Percentiles rank a stretch among this genome's conserved stretches.
Conservation (phyloP, 2,888 invertebrate genomes). For the Dioctria rufipes region DNA sequence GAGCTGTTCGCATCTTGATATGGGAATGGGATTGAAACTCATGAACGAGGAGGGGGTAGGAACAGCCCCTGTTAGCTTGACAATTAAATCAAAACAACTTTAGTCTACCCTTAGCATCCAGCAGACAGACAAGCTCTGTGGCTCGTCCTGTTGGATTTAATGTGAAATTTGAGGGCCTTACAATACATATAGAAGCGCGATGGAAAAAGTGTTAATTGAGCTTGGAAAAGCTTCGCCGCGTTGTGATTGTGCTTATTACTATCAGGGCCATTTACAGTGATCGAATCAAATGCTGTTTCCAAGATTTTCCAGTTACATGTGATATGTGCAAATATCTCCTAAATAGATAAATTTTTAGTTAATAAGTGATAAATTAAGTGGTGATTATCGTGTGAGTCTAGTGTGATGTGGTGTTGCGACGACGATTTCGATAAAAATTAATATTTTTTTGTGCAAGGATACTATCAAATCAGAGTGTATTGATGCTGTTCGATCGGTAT, state of each 20-base stretch:
- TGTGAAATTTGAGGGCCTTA: constrained; percentile 15
- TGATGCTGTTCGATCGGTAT: constrained; percentile 70
- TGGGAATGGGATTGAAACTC: not conserved
- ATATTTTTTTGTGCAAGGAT: constrained; percentile 32
- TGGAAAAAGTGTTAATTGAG: constrained; percentile 2
- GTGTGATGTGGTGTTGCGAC: constrained; percentile 10
- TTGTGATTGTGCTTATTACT: constrained; percentile 9
- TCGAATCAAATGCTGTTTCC: not conserved
- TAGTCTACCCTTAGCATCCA: constrained; percentile 55
- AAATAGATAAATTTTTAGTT: constrained; percentile 11
- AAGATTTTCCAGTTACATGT: constrained; percentile 11
- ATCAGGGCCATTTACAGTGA: not conserved
- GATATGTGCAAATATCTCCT: constrained; percentile 40
- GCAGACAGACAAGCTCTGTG: constrained; percentile 47
- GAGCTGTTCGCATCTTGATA: not conserved
- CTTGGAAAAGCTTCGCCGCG: not conserved
- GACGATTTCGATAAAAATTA: not conserved
- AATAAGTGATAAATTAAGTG: not conserved
- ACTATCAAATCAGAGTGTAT: constrained; percentile 31
- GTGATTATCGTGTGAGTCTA: not conserved
- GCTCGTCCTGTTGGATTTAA: constrained; percentile 26
- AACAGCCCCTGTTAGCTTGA: constrained; percentile 68
- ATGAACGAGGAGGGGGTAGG: constrained; percentile 51
- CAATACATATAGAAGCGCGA: not conserved
- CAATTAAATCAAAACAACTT: constrained; percentile 66